Evolutionary conservation across 2,888 invertebrate genomes (phyloP).

Genomic region (Seira musarum): DNA sequence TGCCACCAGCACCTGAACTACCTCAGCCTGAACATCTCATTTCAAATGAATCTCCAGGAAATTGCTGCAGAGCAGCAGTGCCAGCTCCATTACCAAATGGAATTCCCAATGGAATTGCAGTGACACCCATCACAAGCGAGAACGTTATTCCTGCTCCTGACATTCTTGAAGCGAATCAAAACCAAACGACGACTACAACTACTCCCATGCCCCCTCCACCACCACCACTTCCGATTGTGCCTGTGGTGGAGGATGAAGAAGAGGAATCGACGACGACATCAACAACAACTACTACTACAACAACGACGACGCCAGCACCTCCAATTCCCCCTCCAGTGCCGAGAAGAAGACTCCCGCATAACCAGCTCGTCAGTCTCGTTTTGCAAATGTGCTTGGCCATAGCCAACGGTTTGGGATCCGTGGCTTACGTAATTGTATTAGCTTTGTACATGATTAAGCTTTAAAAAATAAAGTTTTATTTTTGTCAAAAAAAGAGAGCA

Average conservation of each 20-base stretch:
- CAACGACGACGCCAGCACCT: slow-evolving; percentile 1
- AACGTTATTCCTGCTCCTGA: slow-evolving; percentile 30
- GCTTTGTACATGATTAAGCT: slow-evolving; percentile 38
- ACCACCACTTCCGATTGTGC: background rate
- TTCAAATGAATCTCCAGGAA: background rate
- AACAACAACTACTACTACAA: slow-evolving; percentile 35
- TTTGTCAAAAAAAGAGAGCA: too few species aligned
- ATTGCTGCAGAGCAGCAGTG: background rate
- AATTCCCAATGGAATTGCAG: background rate
- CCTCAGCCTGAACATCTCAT: background rate
- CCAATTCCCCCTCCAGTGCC: background rate
- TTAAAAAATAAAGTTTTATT: too few species aligned
- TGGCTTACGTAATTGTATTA: slow-evolving; percentile 46
- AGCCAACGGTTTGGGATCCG: slow-evolving; percentile 46
- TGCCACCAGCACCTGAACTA: background rate
- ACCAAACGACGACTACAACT: slow-evolving; percentile 28
- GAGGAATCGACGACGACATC: slow-evolving; percentile 1
- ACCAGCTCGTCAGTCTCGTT: slow-evolving; percentile 52
- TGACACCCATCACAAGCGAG: slow-evolving; percentile 21
- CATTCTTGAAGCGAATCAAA: slow-evolving; percentile 1
- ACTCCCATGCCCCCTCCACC: slow-evolving; percentile 17
- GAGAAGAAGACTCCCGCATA: slow-evolving; percentile 40
- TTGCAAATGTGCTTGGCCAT: slow-evolving; percentile 56
- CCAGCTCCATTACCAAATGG: background rate
- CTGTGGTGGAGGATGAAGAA: too few species aligned